Evolutionary conservation across 2,888 invertebrate genomes (phyloP), one percentile per base, ranked within the genome.

Genomic region (Diachrysia chrysitis): DNA sequence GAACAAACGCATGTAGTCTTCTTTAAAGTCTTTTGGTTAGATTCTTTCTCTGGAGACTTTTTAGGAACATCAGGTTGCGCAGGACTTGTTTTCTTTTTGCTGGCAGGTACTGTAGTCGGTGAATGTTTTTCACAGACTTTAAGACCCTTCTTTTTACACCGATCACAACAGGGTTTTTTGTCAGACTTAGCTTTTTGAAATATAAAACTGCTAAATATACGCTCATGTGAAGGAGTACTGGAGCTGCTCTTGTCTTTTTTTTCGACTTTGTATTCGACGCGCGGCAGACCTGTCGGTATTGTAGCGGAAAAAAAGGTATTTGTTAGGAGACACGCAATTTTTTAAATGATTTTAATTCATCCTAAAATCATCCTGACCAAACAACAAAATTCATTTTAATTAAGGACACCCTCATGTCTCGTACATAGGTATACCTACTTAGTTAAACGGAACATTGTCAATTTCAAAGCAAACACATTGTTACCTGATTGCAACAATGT

Each of bases 141-240:
- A 48, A n/a, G 29, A 23, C 46, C 56, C 21, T n/a, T 54, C 53
- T 58, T 29, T 61, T 25, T 56, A 51, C 56, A 60, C 19, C 37
- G 48, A 12, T 75, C 67, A 67, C 62, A 65, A 42, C 23, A 21
- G 16, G 16, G 60, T 21, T 54, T 53, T 16, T 59, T 68, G 0
- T 64, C 62, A 63, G 37, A 9, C 35, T 46, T 42, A 19, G 53
- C 21, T 7, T 76, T 64, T 12, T 75, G 76, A 54, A 68, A 59
- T 59, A 68, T 65, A 60, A 62, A 60, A 60, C 55, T 72, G 21
- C 63, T 62, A 25, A 73, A 21, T 6, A 68, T 37, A 54, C n/a
- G 64, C 57, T 75, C 74, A 12, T 51, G 25, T 62, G 63, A 68
- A 53, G 51, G 9, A 46, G 14, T 54, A 55, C 57, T 61, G 51